These are phyloP conservation scores for Lutjanus campechanus DNA, from an alignment of 2,797 vertebrate genomes.

Conservation along the genomic window DNA sequence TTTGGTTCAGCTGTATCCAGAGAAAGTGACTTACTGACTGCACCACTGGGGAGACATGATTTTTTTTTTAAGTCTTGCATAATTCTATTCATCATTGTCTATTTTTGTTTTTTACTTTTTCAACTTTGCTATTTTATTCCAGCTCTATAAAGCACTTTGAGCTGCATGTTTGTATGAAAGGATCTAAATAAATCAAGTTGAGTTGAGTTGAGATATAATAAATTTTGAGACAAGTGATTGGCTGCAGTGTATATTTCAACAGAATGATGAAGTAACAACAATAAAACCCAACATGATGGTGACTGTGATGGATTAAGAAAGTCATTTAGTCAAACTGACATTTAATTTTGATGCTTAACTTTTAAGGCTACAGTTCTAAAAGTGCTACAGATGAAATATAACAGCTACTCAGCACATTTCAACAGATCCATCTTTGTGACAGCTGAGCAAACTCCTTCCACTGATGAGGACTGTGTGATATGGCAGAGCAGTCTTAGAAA, in stretches of 20 bases:
- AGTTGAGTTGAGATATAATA: too few relatives aligned
- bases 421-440: neutral
- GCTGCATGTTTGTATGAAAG: too few relatives aligned
- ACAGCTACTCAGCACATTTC: neutral
- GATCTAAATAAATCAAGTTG: too few relatives aligned
- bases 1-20: too few relatives aligned
- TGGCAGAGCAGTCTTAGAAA: neutral
- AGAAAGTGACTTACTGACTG: too few relatives aligned
- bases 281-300: neutral
- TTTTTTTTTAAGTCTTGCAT: too few relatives aligned
- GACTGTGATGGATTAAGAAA: neutral
- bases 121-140: too few relatives aligned
- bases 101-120: too few relatives aligned
- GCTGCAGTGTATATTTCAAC: neutral
- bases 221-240: neutral
- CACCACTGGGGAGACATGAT: too few relatives aligned
- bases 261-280: neutral
- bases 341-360: neutral
- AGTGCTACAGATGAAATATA: neutral
- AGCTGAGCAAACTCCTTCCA: neutral
- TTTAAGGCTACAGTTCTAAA: neutral
- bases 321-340: neutral
- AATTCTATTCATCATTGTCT: too few relatives aligned
- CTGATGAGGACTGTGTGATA: neutral
- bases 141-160: too few relatives aligned